Percentiles rank a stretch among this genome's conserved stretches.
These are phyloP conservation scores for Ormyrus rosae DNA, from an alignment of 2,888 invertebrate species.

Conservation along the genomic window DNA sequence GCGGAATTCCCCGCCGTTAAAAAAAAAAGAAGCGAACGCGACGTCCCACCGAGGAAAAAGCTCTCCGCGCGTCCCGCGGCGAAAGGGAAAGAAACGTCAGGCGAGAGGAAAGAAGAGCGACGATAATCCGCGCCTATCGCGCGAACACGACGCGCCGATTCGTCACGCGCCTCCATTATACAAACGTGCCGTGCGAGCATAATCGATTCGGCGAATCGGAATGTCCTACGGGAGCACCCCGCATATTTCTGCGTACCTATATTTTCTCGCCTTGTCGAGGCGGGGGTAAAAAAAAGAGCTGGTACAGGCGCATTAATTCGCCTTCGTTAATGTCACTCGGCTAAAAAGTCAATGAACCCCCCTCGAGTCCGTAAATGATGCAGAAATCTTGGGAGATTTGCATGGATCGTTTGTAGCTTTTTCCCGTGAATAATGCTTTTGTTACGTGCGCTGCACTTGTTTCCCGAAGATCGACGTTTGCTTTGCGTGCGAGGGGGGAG, in stretches of 20 bases:
- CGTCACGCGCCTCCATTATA: conserved; percentile 13
- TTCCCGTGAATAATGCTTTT: too few relatives aligned
- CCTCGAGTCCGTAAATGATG: neutral
- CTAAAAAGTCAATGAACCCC: too few relatives aligned
- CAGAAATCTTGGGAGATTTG: conserved; percentile 10
- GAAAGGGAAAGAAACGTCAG: neutral
- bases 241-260: neutral
- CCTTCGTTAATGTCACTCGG: too few relatives aligned
- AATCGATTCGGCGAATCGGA: conserved; percentile 43
- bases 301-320: too few relatives aligned
- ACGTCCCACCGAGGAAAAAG: neutral
- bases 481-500: too few relatives aligned
- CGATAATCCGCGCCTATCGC: too few relatives aligned
- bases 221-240: conserved; percentile 17
- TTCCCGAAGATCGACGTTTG: too few relatives aligned
- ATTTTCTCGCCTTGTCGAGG: too few relatives aligned
- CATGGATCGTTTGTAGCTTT: conserved; percentile 1
- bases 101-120: too few relatives aligned
- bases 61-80: neutral
- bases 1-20: neutral
- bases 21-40: conserved; percentile 2
- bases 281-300: too few relatives aligned
- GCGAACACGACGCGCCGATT: neutral
- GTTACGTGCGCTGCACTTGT: too few relatives aligned
- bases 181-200: conserved; percentile 10